A percentile compares a stretch with the other conserved stretches of the same genome.
These are phyloP conservation scores for Pipa parva DNA, from an alignment of 2,113 vertebrate genomes.

Conservation along the genomic window DNA sequence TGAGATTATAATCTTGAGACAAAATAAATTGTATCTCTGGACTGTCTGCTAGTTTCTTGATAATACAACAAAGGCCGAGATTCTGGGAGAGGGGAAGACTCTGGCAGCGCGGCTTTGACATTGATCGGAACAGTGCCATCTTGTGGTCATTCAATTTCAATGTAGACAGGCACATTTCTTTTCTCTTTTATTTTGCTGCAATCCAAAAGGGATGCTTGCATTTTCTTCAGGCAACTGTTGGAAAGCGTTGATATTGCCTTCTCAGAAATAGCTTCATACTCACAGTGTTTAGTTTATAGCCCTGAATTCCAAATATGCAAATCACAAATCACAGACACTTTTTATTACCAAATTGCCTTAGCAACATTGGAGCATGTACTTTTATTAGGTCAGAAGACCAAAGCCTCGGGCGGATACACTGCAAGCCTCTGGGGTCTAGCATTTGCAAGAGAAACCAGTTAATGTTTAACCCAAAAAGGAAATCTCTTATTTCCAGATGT, in stretches of 20 bases:
- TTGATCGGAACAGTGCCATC: conserved; percentile 96
- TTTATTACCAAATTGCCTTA: conserved; percentile 92
- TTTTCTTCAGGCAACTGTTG: conserved; percentile 46
- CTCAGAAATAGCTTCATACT: conserved; percentile 79
- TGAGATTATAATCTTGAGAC: neutral
- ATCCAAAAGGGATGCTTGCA: conserved; percentile 39
- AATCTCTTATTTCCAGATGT: conserved; percentile 51
- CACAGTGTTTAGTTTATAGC: conserved; percentile 83
- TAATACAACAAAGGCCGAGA: conserved; percentile 73
- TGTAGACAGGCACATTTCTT: conserved; percentile 24
- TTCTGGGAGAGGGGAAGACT: conserved; percentile 51
- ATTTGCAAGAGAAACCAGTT: conserved; percentile 59
- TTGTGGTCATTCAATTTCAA: conserved; percentile 66
- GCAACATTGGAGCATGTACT: conserved; percentile 83
- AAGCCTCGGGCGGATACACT: conserved; percentile 73
- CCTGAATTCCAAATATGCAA: conserved; percentile 78
- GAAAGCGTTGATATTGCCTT: conserved; percentile 63
- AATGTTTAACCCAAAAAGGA: conserved; percentile 72
- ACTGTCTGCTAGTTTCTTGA: conserved; percentile 62
- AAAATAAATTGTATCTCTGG: conserved; percentile 58
- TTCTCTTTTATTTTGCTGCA: conserved; percentile 27
- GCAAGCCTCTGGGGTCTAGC: conserved; percentile 67
- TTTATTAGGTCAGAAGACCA: conserved; percentile 91
- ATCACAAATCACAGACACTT: conserved; percentile 76
- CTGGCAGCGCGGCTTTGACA: conserved; percentile 87